Base-by-base conservation (phyloP, 2,113 vertebrate species). In the Stigmatopora argus region DNA sequence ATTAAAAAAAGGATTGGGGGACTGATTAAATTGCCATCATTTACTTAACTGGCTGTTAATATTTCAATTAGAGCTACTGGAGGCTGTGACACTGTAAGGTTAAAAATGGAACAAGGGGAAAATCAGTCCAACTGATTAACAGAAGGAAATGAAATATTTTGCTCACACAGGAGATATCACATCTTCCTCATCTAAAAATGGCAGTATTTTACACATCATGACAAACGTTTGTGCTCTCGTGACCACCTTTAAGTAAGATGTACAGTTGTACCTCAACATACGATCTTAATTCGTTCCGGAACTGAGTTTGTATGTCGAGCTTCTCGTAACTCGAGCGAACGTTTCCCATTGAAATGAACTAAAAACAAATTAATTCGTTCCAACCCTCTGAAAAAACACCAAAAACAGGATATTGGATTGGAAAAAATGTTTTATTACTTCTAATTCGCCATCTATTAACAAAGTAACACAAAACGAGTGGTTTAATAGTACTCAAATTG, bases 21-120 rank as follows among this genome's bases (percentile, higher is more conserved):
- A 73, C 89, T 92, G 91, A 92, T 92, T 92, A 90, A 91, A 91
- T 89, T 87, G 85, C 89, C 87, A 89, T 91, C 85, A 90, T 91
- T 92, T 92, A 90, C 88, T 91, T 92, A 91, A 92, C 90, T 78
- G 88, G 86, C 83, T 91, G 88, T 85, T 88, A 89, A 92, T 92
- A 90, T 91, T 92, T 91, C 89, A 92, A 92, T 91, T 91, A 92
- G 90, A 87, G 84, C 78, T 82, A 89, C 88, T 87, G 75, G 83
- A 89, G 86, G 86, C 88, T 74, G 83, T 83, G 88, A 87, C 88
- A 90, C 78, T 84, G 83, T 84, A 87, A 85, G 89, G 89, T 90
- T 92, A 91, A 91, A 91, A 90, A 86, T 86, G 86, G 87, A 90
- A 87, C 85, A 81, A 72, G 79, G 73, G 82, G 77, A 82, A 85